These are phyloP conservation scores for Cyprinella venusta DNA, from an alignment of 2,797 vertebrate species.

Conservation along the genomic window DNA sequence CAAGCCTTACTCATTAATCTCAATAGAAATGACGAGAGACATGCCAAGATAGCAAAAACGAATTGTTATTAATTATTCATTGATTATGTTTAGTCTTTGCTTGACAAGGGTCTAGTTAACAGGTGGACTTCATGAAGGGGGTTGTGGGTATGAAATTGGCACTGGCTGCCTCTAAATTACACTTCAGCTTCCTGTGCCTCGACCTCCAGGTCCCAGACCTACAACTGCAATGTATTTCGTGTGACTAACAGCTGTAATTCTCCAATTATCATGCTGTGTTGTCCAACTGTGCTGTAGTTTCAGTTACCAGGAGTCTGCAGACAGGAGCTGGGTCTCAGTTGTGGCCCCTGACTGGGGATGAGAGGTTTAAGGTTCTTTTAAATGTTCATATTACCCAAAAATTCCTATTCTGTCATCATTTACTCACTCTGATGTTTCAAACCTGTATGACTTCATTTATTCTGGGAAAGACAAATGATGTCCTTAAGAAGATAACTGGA, in stretches of 20 bases:
- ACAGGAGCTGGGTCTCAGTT: constrained; percentile 50
- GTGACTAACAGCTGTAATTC: constrained; percentile 85
- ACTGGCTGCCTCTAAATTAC: constrained; percentile 78
- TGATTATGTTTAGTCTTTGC: constrained; percentile 72
- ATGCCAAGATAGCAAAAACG: constrained; percentile 49
- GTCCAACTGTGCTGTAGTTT: constrained; percentile 78
- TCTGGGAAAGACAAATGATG: neutral
- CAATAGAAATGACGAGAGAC: constrained; percentile 59
- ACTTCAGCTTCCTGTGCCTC: constrained; percentile 83
- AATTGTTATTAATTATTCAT: constrained; percentile 67
- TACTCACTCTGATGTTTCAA: neutral
- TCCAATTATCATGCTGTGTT: constrained; percentile 80
- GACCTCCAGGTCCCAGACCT: constrained; percentile 78
- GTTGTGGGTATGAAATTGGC: constrained; percentile 60
- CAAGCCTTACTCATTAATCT: constrained; percentile 64
- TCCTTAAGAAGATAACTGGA: neutral
- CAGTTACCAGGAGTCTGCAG: constrained; percentile 71
- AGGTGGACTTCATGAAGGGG: constrained; percentile 65
- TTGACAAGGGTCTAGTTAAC: constrained; percentile 60
- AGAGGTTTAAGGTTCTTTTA: constrained; percentile 18
- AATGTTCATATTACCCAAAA: neutral
- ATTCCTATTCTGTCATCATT: neutral
- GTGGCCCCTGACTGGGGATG: constrained; percentile 39
- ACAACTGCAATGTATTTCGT: constrained; percentile 79
- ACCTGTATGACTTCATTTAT: neutral